Percentiles rank a stretch among this genome's conserved stretches.
Conservation (phyloP, 2,797 vertebrate genomes). For the Psittacula echo region DNA sequence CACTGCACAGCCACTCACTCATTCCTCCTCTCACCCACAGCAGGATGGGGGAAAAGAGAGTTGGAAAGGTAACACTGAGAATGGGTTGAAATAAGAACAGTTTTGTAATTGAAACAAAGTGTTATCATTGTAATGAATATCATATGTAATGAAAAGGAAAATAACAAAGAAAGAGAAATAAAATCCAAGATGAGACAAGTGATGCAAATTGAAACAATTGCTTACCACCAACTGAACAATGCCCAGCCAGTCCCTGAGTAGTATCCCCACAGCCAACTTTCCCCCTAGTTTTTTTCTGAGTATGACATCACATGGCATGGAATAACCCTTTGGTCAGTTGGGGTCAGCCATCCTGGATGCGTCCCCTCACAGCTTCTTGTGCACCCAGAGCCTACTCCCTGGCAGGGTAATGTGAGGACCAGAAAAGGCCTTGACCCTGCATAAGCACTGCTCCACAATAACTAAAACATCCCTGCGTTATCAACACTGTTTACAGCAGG, state of each 20-base stretch:
- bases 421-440: neutral
- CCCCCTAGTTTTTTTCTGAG: neutral
- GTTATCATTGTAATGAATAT: neutral
- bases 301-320: neutral
- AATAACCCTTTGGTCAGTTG: neutral
- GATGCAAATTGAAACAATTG: neutral
- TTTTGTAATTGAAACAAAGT: neutral
- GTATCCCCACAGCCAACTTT: neutral
- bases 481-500: neutral
- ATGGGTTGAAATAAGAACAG: neutral
- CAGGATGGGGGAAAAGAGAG: neutral
- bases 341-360: neutral
- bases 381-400: rapidly evolving
- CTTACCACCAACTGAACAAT: rapidly evolving
- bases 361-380: neutral
- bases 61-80: neutral
- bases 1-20: rapidly evolving
- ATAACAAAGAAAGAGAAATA: neutral
- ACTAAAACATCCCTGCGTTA: neutral
- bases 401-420: neutral
- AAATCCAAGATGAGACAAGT: neutral
- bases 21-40: rapidly evolving
- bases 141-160: neutral
- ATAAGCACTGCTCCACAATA: neutral
- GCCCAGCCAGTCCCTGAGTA: too few species aligned